Conservation (phyloP, 2,113 vertebrate species). For the Philantomba maxwellii region DNA sequence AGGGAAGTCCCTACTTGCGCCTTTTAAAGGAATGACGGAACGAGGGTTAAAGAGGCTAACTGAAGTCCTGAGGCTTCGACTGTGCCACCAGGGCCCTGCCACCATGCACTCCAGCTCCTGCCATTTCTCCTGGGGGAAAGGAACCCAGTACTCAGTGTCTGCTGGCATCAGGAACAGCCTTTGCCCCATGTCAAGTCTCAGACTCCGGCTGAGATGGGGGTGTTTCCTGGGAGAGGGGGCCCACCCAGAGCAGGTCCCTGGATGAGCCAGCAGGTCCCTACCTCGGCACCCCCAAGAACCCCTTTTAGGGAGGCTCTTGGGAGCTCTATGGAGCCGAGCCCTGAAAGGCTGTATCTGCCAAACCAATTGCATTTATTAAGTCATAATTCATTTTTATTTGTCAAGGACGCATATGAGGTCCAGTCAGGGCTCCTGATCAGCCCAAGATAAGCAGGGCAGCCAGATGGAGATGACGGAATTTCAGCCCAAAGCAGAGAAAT, state of each 20-base stretch:
- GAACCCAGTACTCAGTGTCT: background rate
- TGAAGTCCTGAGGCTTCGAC: background rate
- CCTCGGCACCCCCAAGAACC: background rate
- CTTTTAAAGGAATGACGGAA: background rate
- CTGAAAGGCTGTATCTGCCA: constrained; percentile 27
- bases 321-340: background rate
- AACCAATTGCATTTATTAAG: constrained; percentile 63
- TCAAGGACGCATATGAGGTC: constrained; percentile 50
- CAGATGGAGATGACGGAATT: constrained; percentile 62
- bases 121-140: background rate
- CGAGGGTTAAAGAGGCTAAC: background rate
- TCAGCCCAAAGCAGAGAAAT: constrained; percentile 61
- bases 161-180: background rate
- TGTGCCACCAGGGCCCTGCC: background rate
- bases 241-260: background rate
- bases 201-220: background rate
- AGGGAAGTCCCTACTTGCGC: background rate
- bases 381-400: constrained; percentile 71
- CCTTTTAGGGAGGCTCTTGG: background rate
- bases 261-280: background rate
- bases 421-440: constrained; percentile 62
- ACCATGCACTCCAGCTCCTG: background rate
- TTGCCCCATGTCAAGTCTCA: background rate
- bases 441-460: constrained; percentile 62
- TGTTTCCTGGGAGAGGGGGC: background rate